phyloP scores from a whole-genome alignment of 53 echinoderm and acorn worm species.

The Zoroaster sp. region DNA sequence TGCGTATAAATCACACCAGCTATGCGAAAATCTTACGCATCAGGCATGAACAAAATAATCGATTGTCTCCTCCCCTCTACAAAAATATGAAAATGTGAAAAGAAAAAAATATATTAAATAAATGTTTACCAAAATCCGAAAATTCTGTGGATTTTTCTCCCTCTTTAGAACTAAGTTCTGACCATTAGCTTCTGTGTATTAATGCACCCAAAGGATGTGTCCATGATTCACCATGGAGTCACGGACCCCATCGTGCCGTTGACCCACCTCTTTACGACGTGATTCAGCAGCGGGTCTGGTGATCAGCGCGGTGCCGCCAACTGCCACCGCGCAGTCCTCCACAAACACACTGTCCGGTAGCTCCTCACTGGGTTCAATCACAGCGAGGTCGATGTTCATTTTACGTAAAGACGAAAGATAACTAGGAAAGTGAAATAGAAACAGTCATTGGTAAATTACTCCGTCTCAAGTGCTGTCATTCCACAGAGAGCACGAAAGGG shows the following conservation, averaged over 20 bases:
- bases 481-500: not conserved
- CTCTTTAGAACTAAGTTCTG: no score
- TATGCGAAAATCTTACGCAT: no score
- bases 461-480: not conserved
- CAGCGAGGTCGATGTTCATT: slow-evolving; percentile 54
- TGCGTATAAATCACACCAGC: no score
- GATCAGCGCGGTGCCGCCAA: slow-evolving; percentile 83
- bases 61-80: no score
- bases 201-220: not conserved
- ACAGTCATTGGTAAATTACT: not conserved
- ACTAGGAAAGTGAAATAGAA: not conserved
- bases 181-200: no score
- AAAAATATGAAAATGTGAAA: no score
- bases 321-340: slow-evolving; percentile 87
- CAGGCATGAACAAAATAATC: no score
- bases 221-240: not conserved
- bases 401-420: slow-evolving; percentile 20
- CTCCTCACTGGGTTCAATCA: slow-evolving; percentile 72
- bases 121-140: no score
- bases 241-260: not conserved
- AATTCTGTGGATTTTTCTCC: no score
- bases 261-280: slow-evolving; percentile 78
- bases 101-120: no score
- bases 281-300: slow-evolving; percentile 54
- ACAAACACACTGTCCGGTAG: slow-evolving; percentile 90